Base-by-base conservation (phyloP, 2,888 invertebrate species). In the Agrotis ipsilon region DNA sequence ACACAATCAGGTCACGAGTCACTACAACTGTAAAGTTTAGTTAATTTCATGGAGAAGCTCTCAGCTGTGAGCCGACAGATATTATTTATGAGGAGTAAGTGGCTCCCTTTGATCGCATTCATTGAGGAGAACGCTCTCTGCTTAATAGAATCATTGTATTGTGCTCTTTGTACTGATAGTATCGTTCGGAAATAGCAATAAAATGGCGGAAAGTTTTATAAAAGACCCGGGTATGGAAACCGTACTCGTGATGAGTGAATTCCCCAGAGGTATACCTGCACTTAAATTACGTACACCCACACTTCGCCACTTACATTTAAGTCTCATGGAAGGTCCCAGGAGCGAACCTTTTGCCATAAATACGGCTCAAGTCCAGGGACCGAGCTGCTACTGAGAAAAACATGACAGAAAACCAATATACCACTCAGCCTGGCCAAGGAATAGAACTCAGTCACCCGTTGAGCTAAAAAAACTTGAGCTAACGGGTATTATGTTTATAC, bases 21-120 rank as follows among this genome's bases (percentile, higher is more conserved):
- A 43, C 52, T 62, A 57, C 32, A 52, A 39, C 49, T 39, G 16
- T 19, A 13, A 45, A 60, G 27, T 48, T 78, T 48, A 18, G 13
- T 68, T 64, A 51, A 64, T 79, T 54, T n/a, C 19, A 32, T 58
- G 49, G 62, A 61, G 57, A 61, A 19, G 54, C 63, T 55, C 59
- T 63, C 46, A 13, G 58, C 54, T 11, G 48, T 39, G 46, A 57
- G 51, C 54, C 48, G 59, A 67, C 61, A 6, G 63, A 77, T 68
- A 72, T 82, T 72, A 72, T 75, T 72, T 64, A 58, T 14, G 19
- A 21, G 18, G 27, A 68, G 65, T 65, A 60, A 65, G 49, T 21
- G 2, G 68, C 39, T 19, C 7, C 21, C 64, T 72, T 70, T 76
- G 64, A 82, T 70, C 21, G 16, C 21, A 21, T 32, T 66, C 51